Percentiles rank a stretch among this genome's conserved stretches.
These are phyloP conservation scores for Bubalus kerabau DNA, from an alignment of 2,113 vertebrate genomes.

Conservation along the genomic window DNA sequence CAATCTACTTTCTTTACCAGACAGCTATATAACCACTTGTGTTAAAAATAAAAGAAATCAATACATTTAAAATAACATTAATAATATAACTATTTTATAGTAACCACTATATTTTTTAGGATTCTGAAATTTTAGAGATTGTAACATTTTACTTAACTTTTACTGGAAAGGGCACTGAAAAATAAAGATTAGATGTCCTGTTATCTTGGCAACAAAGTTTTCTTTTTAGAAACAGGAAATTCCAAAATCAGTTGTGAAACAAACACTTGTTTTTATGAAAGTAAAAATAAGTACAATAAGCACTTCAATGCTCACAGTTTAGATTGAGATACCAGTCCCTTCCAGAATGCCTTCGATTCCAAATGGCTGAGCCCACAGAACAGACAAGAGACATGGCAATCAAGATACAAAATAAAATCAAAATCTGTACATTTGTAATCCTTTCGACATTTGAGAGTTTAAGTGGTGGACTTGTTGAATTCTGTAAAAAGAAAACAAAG, in stretches of 20 bases:
- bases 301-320: conserved; percentile 88
- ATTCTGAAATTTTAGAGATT: not conserved
- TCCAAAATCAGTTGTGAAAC: not conserved
- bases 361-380: conserved; percentile 95
- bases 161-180: not conserved
- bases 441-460: conserved; percentile 98
- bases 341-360: conserved; percentile 92
- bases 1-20: not conserved
- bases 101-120: not conserved
- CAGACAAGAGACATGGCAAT: conserved; percentile 97
- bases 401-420: conserved; percentile 96
- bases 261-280: not conserved
- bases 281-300: not conserved
- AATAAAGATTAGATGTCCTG: not conserved
- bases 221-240: not conserved
- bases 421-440: conserved; percentile 98
- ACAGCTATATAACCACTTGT: not conserved
- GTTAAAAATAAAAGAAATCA: not conserved
- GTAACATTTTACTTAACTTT: conserved; percentile 19
- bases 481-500: conserved; percentile 80
- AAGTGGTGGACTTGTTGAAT: conserved; percentile 95
- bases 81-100: not conserved
- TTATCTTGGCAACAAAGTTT: not conserved
- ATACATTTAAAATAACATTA: not conserved
- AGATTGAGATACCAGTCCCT: conserved; percentile 98